Base-by-base conservation (phyloP, 2,113 vertebrate species). In the Amphilophus citrinellus region DNA sequence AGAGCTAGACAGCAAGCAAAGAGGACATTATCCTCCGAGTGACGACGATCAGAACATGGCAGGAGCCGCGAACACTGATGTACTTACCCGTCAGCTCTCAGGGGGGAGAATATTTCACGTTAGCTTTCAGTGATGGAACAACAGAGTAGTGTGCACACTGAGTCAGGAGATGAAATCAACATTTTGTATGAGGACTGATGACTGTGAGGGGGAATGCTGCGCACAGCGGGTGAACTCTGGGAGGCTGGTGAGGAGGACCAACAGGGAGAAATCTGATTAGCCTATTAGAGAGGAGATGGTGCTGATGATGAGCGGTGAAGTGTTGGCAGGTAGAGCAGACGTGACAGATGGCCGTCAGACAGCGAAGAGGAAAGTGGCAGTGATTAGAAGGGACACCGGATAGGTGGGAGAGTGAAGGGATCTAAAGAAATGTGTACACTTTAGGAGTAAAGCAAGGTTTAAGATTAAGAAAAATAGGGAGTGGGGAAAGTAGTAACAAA, bases 61-160 rank as follows among this genome's bases (percentile, higher is more conserved):
- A 56, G 10, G 7, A 58, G 20, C 20, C 57, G 32, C 15, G 10
- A 77, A 76, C 2, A 30, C 76, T 60, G 20, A 84, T 44, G 11
- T 61, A 80, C 80, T 89, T 63, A 90, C 83, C 79, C 10, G n/a
- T 71, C 79, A 58, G 56, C 73, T 71, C 63, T 32, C 50, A 61
- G 53, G 79, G 44, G 80, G 13, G 61, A 30, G 9, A 44, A 60
- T 2, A 39, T 50, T 8, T 63, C 42, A 77, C 14, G 27, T 73
- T 56, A 73, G 68, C 47, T 73, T 73, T 73, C 27, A 73, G 7
- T 32, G 27, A 73, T 53, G 44, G 15, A 62, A 27, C 68, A 59
- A 81, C 47, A 82, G 22, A 80, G 61, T 20, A 75, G 22, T 10
- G 22, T 27, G 13, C 58, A 35, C 18, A 77, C 13, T 77, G n/a